phyloP scores from a whole-genome alignment of 2,113 vertebrate genomes.

The Eleginops maclovinus region DNA sequence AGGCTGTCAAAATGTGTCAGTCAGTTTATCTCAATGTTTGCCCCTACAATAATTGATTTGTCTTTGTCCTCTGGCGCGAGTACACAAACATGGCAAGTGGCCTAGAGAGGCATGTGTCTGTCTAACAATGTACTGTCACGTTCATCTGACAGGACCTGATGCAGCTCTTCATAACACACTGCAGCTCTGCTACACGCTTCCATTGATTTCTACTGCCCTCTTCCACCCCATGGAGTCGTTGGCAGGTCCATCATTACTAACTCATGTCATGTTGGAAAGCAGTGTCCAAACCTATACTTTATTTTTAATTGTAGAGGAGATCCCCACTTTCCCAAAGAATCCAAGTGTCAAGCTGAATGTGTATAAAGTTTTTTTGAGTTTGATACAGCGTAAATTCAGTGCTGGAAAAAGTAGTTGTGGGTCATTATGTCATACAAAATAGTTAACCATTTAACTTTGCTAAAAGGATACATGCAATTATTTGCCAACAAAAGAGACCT shows the following conservation, averaged over 20 bases:
- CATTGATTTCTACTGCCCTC: conserved; percentile 7
- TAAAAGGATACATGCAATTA: neutral
- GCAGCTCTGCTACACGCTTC: conserved; percentile 5
- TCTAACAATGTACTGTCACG: conserved; percentile 29
- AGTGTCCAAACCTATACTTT: neutral
- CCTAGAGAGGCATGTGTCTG: conserved; percentile 36
- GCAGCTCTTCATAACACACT: conserved; percentile 23
- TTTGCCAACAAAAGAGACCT: neutral
- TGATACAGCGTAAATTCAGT: too few relatives aligned
- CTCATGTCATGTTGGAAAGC: neutral
- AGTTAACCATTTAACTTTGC: neutral
- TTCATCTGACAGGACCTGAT: conserved; percentile 26
- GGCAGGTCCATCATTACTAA: neutral
- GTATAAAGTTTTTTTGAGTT: neutral
- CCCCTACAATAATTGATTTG: conserved; percentile 69
- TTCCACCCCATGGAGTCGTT: neutral
- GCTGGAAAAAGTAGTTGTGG: neutral
- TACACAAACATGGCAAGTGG: conserved; percentile 43
- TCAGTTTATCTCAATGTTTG: conserved; percentile 66
- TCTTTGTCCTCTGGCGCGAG: conserved; percentile 49
- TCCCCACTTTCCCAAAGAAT: neutral
- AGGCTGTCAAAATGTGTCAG: conserved; percentile 45
- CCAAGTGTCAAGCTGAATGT: neutral
- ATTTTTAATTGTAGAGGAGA: neutral
- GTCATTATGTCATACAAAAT: neutral